Evolutionary conservation across 1,140 invertebrate genomes (phyloP), one percentile per base, ranked within the genome.

Genomic region (Mesaphorura yosii): DNA sequence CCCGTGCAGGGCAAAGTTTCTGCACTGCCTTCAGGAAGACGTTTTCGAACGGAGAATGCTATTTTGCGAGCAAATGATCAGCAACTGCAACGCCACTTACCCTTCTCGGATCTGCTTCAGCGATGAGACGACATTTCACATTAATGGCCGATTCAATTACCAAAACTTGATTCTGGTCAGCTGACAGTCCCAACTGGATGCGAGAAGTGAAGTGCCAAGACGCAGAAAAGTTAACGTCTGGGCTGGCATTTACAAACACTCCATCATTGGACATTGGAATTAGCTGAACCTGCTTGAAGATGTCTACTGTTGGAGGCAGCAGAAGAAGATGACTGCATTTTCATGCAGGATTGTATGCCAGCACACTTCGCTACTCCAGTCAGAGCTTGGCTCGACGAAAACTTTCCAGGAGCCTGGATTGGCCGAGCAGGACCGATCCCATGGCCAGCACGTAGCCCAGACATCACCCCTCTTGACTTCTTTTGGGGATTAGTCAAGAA

Each of bases 381-480:
- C 3, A 55, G 65, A 12, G 17, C 60, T 37, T 66, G 56, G 47
- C 49, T 72, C 20, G 59, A 72, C 45, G 48, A 51, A 40, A 51
- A 40, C 49, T 71, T 69, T 65, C 66, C 66, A 20, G 55, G 59
- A 6, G 62, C 60, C 48, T 72, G 69, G 67, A 71, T 73, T 53
- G 70, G 69, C 23, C 59, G 67, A 49, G 49, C 57, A 51, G 67
- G 70, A 20, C 49, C 66, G 34, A 62, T 72, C 38, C 50, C 62
- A 42, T 73, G 70, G 71, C 67, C 67, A 48, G 59, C 69, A 20
- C 57, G 69, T 51, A 70, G 66, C 41, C 67, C 66, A 26, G 70
- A 73, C 62, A 55, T 72, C 39, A 67, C 61, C 25, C 67, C 65
- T 23, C 49, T 67, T 23, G 69, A 73, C 65, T 73, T 68, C 65